These are phyloP conservation scores for Crossocerus cetratus DNA, from an alignment of 2,888 invertebrate species.

Conservation along the genomic window DNA sequence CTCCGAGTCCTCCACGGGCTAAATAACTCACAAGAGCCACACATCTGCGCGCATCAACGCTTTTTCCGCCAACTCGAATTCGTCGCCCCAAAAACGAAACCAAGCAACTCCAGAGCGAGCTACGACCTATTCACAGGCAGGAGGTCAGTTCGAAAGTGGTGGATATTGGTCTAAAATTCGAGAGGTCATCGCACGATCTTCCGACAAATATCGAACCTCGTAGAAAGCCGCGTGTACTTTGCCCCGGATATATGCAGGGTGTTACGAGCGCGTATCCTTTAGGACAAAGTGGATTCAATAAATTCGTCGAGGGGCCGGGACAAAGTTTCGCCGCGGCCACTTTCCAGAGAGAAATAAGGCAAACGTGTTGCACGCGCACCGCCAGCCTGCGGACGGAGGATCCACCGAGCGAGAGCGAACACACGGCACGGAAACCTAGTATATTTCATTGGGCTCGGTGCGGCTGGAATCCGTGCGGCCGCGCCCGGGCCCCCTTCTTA, in stretches of 20 bases:
- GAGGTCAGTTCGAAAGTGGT: no score
- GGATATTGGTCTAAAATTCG: no score
- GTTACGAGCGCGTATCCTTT: neutral
- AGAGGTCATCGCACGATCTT: no score
- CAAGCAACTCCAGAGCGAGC: no score
- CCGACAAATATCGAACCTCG: no score
- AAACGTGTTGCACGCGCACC: slow-evolving; percentile 10
- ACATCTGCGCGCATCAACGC: no score
- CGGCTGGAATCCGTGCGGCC: slow-evolving; percentile 16
- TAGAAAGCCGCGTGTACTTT: neutral
- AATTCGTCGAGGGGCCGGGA: slow-evolving; percentile 30
- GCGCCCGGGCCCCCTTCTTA: slow-evolving; percentile 26
- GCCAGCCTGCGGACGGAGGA: slow-evolving; percentile 18
- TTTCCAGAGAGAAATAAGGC: slow-evolving; percentile 16
- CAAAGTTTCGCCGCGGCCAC: slow-evolving; percentile 21
- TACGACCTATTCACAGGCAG: no score
- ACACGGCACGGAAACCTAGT: slow-evolving; percentile 4
- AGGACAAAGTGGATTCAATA: slow-evolving; percentile 20
- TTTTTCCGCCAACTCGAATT: no score
- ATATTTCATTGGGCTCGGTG: slow-evolving; percentile 27
- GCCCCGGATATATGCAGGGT: neutral
- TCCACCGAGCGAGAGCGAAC: slow-evolving; percentile 7
- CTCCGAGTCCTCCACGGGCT: no score
- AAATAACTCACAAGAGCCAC: no score
- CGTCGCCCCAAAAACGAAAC: no score